Percentiles rank a stretch among this genome's conserved stretches.
Evolutionary conservation across 2,797 vertebrate genomes (phyloP).

Genomic region (Naso thynnoides): DNA sequence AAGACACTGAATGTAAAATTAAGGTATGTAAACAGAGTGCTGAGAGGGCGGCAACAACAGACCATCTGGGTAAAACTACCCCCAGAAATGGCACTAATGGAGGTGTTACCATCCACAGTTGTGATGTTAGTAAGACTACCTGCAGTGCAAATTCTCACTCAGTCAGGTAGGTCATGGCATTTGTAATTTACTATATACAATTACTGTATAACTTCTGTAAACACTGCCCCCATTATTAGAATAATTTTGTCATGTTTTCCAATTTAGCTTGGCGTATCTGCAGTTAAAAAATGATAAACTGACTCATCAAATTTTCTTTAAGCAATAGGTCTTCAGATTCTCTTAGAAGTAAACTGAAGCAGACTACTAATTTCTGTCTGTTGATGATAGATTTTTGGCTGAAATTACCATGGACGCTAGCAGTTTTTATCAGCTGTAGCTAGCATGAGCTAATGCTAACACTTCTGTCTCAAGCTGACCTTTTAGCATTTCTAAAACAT

Average conservation of each 20-base stretch:
- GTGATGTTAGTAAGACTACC: not conserved
- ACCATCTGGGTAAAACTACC: not conserved
- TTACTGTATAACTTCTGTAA: not conserved
- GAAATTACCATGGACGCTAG: too few relatives aligned
- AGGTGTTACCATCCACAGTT: not conserved
- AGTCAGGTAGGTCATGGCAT: conserved; percentile 45
- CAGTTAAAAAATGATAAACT: not conserved
- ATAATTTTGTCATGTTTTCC: not conserved
- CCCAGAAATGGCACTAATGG: not conserved
- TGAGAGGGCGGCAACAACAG: not conserved
- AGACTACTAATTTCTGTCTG: too few relatives aligned
- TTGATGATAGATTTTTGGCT: too few relatives aligned
- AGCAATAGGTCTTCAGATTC: too few relatives aligned
- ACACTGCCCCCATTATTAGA: not conserved
- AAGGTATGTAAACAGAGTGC: conserved; percentile 9
- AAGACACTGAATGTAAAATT: not conserved
- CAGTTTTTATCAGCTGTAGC: not conserved
- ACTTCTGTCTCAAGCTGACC: not conserved
- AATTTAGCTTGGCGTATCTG: not conserved
- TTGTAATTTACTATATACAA: conserved; percentile 10
- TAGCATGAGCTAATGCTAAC: too few relatives aligned
- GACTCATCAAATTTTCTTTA: too few relatives aligned
- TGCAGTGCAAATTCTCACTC: conserved; percentile 6
- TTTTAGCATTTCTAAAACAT: not conserved
- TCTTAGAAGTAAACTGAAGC: too few relatives aligned